Conservation (phyloP, 2,113 vertebrate genomes). For the Prolemur simus region DNA sequence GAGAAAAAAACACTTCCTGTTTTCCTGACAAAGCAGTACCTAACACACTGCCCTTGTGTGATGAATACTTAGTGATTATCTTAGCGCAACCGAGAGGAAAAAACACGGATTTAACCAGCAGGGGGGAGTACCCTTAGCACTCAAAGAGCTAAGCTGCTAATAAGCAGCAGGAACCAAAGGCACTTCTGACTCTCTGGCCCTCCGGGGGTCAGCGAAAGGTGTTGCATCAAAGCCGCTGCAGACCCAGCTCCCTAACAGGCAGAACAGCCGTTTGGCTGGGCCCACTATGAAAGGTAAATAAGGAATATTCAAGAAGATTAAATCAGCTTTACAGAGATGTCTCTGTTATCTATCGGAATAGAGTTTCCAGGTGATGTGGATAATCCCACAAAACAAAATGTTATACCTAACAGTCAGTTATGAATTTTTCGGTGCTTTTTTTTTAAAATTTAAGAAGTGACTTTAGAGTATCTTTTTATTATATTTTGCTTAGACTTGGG, state of each 20-base stretch:
- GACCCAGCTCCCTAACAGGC: neutral
- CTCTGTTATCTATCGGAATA: neutral
- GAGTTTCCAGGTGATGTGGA: neutral
- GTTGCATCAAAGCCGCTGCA: neutral
- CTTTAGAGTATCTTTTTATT: neutral
- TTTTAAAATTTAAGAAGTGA: neutral
- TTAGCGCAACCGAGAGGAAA: slow-evolving; percentile 46
- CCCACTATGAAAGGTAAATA: neutral
- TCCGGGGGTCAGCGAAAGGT: neutral
- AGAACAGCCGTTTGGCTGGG: neutral
- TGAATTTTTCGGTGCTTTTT: neutral
- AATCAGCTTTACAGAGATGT: neutral
- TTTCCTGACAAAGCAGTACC: neutral
- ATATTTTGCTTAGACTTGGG: neutral
- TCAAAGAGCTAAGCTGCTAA: slow-evolving; percentile 51
- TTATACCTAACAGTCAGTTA: neutral
- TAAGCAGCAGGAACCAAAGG: slow-evolving; percentile 31
- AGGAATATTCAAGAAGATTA: neutral
- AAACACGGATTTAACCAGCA: slow-evolving; percentile 65
- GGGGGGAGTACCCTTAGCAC: neutral
- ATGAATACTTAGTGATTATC: slow-evolving; percentile 39
- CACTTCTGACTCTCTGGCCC: neutral
- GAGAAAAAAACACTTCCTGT: neutral
- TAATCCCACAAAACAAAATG: slow-evolving; percentile 11
- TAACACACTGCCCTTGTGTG: neutral